Conservation (phyloP, 2,888 invertebrate species). For the Melanophora roralis region DNA sequence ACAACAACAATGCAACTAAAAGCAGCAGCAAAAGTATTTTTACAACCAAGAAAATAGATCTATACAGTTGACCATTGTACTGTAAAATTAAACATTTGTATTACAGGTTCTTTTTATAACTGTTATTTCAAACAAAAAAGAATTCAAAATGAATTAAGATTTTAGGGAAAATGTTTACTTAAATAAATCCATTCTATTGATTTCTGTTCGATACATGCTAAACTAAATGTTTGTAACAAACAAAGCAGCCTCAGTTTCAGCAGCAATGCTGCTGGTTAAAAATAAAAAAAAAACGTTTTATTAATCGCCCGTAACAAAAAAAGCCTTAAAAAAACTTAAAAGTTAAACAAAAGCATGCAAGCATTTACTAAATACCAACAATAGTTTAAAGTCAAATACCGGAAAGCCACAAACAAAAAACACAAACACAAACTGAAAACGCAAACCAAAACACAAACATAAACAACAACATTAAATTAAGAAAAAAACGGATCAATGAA, state of each 20-base stretch:
- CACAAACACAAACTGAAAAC: slow-evolving; percentile 13
- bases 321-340: slow-evolving; percentile 37
- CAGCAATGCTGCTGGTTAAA: neutral
- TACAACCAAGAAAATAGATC: slow-evolving; percentile 34
- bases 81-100: slow-evolving; percentile 58
- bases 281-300: slow-evolving; percentile 3
- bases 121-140: slow-evolving; percentile 7
- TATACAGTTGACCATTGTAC: slow-evolving; percentile 56
- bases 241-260: neutral
- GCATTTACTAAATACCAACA: slow-evolving; percentile 42
- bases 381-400: slow-evolving; percentile 56
- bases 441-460: slow-evolving; percentile 4
- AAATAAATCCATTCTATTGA: slow-evolving; percentile 47
- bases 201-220: slow-evolving; percentile 44
- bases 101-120: slow-evolving; percentile 45
- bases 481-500: slow-evolving; percentile 44
- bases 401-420: slow-evolving; percentile 53
- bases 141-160: neutral
- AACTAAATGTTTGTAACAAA: slow-evolving; percentile 47
- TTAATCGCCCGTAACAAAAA: slow-evolving; percentile 44
- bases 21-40: neutral
- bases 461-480: no score
- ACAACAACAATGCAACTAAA: no score
- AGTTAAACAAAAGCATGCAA: slow-evolving; percentile 13
- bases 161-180: slow-evolving; percentile 30